Evolutionary conservation across 1,140 invertebrate genomes (phyloP), one percentile per base, ranked within the genome.

Genomic region (Pachypeltis micranthus): DNA sequence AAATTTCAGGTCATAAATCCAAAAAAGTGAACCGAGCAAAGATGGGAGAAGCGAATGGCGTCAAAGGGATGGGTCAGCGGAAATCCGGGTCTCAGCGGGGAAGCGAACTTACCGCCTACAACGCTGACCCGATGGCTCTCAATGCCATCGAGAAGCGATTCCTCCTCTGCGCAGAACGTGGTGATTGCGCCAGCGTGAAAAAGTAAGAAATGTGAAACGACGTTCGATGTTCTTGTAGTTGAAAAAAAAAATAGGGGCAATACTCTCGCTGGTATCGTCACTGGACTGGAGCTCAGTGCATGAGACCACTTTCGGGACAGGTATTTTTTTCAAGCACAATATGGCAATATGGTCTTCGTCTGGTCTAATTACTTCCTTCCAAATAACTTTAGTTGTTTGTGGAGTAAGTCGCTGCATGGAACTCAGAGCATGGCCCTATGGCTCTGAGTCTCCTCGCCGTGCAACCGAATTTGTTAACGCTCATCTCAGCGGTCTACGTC

Each of bases 121-220:
- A 57, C 23, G 27, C 27, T 26, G 55, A 57, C 12, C 55, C 55
- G 21, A 57, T 28, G 68, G 74, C 83, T 14, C 80, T 93, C 44
- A 85, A 86, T 19, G 80, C 83, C 44, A 81, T 87, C 61, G 91
- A 93, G 73, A 93, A 93, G 72, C 83, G 83, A 59, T 93, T 88
- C 74, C 77, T 93, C 26, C 79, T 93, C 24, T 81, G 85, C 66
- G 89, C 87, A n/a, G 90, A 94, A 74, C 77, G 90, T 69, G 90
- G 91, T 69, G 90, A 94, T 76, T 83, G 86, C 69, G 86, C 85
- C n/a, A 87, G 85, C 64, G 87, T 91, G 58, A 80, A 83, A 74
- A 84, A 82, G 88, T 91, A 76, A 74, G 63, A 59, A 47, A 58
- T 44, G 12, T 34, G 21, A 31, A n/a, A n/a, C n/a, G n/a, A n/a